Percentiles rank a stretch among this genome's conserved stretches.
phyloP scores from a whole-genome alignment of 1,140 invertebrate species.

The Caenorhabditis briggsae region DNA sequence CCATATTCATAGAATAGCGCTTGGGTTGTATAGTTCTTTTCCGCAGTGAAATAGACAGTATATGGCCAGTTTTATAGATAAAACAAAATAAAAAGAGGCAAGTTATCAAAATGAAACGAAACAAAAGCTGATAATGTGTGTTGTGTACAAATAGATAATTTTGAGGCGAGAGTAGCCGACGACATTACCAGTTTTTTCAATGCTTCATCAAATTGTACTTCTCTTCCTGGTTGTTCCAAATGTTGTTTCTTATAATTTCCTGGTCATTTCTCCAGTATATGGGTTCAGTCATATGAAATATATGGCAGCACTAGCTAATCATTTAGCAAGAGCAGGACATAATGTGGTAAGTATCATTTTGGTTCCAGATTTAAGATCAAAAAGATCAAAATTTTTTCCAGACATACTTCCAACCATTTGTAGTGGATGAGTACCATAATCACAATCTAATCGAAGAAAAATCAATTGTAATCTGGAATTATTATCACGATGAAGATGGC shows the following conservation, averaged over 20 bases:
- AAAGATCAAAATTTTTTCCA: background rate
- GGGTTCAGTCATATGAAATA: slow-evolving; percentile 41
- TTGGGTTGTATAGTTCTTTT: background rate
- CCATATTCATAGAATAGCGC: background rate
- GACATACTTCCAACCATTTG: slow-evolving; percentile 29
- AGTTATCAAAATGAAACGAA: slow-evolving; percentile 46
- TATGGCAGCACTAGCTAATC: slow-evolving; percentile 35
- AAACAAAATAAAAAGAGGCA: background rate
- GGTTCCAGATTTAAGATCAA: too few relatives aligned
- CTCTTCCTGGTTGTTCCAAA: background rate
- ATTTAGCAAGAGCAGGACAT: slow-evolving; percentile 27
- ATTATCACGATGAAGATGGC: slow-evolving; percentile 25
- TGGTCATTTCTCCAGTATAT: slow-evolving; percentile 29
- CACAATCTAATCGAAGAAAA: slow-evolving; percentile 1
- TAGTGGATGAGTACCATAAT: slow-evolving; percentile 11
- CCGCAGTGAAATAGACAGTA: background rate
- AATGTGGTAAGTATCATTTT: background rate
- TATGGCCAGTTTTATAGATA: background rate
- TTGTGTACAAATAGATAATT: slow-evolving; percentile 10
- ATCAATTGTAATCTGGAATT: slow-evolving; percentile 17
- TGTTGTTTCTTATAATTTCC: background rate
- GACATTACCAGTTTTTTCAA: background rate
- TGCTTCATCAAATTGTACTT: slow-evolving; percentile 37
- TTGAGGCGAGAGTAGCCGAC: background rate
- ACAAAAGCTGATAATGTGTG: slow-evolving; percentile 27